Conservation (phyloP, 2,888 invertebrate genomes). For the Diaphora mendica region DNA sequence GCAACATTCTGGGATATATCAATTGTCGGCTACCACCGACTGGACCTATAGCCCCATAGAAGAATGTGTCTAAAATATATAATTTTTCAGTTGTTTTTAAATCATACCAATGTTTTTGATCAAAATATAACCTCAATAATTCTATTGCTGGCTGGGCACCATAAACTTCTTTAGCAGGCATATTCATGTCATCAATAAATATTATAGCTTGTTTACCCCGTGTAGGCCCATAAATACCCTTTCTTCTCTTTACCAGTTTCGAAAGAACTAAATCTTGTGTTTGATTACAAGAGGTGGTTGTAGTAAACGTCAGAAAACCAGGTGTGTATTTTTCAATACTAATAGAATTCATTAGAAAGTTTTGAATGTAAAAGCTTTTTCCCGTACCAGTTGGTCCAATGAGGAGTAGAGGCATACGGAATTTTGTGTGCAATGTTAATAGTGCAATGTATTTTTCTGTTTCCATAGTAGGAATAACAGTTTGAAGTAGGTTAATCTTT, state of each 20-base stretch:
- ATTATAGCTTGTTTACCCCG: conserved; percentile 90
- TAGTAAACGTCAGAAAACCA: conserved; percentile 93
- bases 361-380: conserved; percentile 93
- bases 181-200: conserved; percentile 95
- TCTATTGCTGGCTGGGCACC: conserved; percentile 96
- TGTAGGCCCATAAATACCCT: conserved; percentile 92
- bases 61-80: conserved; percentile 91
- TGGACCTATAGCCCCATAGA: conserved; percentile 96
- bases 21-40: conserved; percentile 96
- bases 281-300: conserved; percentile 93
- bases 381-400: conserved; percentile 96
- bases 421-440: conserved; percentile 91
- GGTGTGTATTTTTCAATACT: conserved; percentile 90
- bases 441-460: conserved; percentile 93
- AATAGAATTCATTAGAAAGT: conserved; percentile 89
- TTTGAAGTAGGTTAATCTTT: conserved; percentile 88
- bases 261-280: conserved; percentile 92
- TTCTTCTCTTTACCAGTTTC: conserved; percentile 89
- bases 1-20: conserved; percentile 93
- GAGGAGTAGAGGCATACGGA: conserved; percentile 89
- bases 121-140: conserved; percentile 92
- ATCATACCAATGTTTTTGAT: conserved; percentile 96
- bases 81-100: conserved; percentile 93
- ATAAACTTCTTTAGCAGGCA: conserved; percentile 93
- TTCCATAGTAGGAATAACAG: conserved; percentile 95